phyloP scores from a whole-genome alignment of 53 echinoderm and acorn worm species.

The Echinometra lucunter region DNA sequence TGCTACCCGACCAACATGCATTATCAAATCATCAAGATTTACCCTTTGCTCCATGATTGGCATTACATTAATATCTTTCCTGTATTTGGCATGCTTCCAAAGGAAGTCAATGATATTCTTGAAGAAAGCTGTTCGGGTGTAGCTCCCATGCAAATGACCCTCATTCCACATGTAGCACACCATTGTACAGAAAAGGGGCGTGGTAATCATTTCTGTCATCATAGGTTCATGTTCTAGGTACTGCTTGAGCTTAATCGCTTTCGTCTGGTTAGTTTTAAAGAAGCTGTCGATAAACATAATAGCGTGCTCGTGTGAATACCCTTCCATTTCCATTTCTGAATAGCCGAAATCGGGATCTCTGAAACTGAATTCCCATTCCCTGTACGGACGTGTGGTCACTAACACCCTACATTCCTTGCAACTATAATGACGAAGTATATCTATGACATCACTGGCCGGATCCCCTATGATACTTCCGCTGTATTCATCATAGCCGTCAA shows the following conservation, averaged over 20 bases:
- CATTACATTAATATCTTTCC: background rate
- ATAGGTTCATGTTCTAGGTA: background rate
- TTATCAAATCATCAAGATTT: background rate
- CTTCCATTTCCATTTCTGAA: background rate
- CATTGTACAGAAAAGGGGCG: constrained; percentile 45
- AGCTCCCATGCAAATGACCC: background rate
- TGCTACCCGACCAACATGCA: background rate
- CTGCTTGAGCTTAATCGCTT: background rate
- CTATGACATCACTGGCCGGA: background rate
- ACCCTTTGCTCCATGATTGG: background rate
- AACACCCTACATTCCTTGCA: background rate
- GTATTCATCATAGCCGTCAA: constrained; percentile 57
- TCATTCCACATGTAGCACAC: constrained; percentile 17
- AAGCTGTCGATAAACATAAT: background rate
- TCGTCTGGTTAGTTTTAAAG: background rate
- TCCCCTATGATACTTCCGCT: background rate
- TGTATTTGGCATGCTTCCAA: background rate
- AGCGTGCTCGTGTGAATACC: background rate
- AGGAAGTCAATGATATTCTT: background rate
- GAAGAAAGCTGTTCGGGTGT: background rate
- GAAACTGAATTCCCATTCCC: background rate
- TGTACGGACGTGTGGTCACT: constrained; percentile 16
- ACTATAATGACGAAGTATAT: background rate
- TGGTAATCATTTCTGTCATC: constrained; percentile 19
- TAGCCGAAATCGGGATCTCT: background rate